A percentile compares a stretch with the other conserved stretches of the same genome.
phyloP scores from a whole-genome alignment of 2,888 invertebrate species.

The Dastarcus helophoroides region DNA sequence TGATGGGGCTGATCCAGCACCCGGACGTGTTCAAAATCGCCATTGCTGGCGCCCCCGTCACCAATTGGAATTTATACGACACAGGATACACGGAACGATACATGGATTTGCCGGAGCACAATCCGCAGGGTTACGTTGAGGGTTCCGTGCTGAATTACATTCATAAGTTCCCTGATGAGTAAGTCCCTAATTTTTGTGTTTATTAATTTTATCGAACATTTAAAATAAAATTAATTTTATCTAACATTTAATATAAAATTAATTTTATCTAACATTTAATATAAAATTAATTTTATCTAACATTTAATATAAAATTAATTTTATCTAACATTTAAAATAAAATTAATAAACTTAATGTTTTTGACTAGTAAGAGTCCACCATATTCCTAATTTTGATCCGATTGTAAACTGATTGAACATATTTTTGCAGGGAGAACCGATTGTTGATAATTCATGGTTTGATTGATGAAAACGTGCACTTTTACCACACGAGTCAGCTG shows the following conservation, averaged over 20 bases:
- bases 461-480: conserved; percentile 98
- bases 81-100: conserved; percentile 98
- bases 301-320: too few relatives aligned
- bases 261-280: too few relatives aligned
- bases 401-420: too few relatives aligned
- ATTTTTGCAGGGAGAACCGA: conserved; percentile 59
- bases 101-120: conserved; percentile 76
- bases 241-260: too few relatives aligned
- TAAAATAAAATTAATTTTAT: too few relatives aligned
- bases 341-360: too few relatives aligned
- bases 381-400: too few relatives aligned
- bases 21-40: conserved; percentile 91
- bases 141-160: conserved; percentile 80
- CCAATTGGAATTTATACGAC: conserved; percentile 94
- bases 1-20: conserved; percentile 87
- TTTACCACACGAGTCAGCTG: conserved; percentile 87
- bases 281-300: too few relatives aligned
- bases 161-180: conserved; percentile 86
- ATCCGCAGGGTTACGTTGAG: conserved; percentile 65
- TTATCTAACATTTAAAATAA: too few relatives aligned
- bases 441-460: conserved; percentile 92
- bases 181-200: too few relatives aligned
- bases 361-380: too few relatives aligned
- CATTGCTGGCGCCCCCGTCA: conserved; percentile 95
- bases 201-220: too few relatives aligned